Base-by-base conservation (phyloP, 2,113 vertebrate genomes). In the Phasianus colchicus region DNA sequence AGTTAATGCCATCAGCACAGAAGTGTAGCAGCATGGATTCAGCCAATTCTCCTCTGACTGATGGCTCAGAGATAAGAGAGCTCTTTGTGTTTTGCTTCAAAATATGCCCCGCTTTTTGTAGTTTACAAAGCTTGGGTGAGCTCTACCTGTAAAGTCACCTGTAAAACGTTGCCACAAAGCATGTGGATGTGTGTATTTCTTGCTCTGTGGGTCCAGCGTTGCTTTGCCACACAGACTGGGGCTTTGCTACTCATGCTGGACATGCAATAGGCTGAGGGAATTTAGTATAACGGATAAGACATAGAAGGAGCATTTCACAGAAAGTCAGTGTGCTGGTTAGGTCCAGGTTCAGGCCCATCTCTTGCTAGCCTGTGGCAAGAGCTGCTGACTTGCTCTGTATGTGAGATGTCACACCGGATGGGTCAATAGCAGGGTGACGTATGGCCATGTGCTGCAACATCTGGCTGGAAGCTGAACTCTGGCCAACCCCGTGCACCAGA, bases 381-480 rank as follows among this genome's bases (percentile, higher is more conserved):
- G 86, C 58, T 60, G 40, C 48, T 43, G 70, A 36, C 58, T 64
- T 76, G 89, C 73, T 75, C 63, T 0, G 1, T 8, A 9, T 52
- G 65, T 16, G 30, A 36, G 30, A 7, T 2, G 14, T 19, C 19
- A 12, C 84, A 54, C 5, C 34, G 55, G 63, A 83, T 76, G 63
- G 45, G 77, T 30, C 66, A 69, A 64, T 78, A 79, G 91, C 74
- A 76, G 91, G 63, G 42, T 22, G 84, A 93, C 45, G 38, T 22
- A 17, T 6, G 63, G 82, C 91, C 86, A 55, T 73, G 95, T 93
- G 94, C 89, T 94, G 89, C 91, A 94, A 87, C 95, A 96, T 91
- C 84, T 94, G 92, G 71, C 87, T 85, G 91, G 63, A 29, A 83
- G 74, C 84, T 94, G 94, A 96, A 95, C 82, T 42, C 89, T 7